These are phyloP conservation scores for Rhynchophorus ferrugineus DNA, from an alignment of 1,140 invertebrate species.

Conservation along the genomic window DNA sequence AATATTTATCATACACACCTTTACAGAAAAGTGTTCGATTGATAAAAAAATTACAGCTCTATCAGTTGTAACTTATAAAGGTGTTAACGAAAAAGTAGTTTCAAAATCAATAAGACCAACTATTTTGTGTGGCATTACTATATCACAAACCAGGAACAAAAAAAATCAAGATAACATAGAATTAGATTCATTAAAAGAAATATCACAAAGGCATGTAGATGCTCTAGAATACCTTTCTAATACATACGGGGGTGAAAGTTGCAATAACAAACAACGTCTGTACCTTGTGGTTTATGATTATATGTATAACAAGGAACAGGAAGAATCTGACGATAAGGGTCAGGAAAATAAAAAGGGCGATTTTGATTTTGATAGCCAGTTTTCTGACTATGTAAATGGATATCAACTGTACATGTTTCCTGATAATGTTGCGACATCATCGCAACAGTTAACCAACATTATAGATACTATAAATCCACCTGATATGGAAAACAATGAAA, in stretches of 20 bases:
- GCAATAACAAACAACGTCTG: conserved; percentile 29
- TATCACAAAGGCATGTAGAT: neutral
- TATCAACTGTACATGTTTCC: neutral
- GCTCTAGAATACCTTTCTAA: neutral
- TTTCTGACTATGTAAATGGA: neutral
- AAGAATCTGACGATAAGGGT: conserved; percentile 14
- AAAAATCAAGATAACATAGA: conserved; percentile 3
- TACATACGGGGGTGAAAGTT: conserved; percentile 18
- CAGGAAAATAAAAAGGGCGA: conserved; percentile 15
- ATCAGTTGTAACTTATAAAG: conserved; percentile 43
- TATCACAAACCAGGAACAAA: conserved; percentile 20
- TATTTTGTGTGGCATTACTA: conserved; percentile 36
- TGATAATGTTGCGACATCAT: neutral
- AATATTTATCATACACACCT: conserved; percentile 1
- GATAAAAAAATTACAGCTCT: conserved; percentile 47
- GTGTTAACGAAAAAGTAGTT: conserved; percentile 9
- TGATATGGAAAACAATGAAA: conserved; percentile 12
- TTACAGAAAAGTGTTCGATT: conserved; percentile 26
- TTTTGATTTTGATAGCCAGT: conserved; percentile 8
- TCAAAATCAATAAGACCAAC: conserved; percentile 28
- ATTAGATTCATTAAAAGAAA: conserved; percentile 6
- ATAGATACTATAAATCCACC: conserved; percentile 1
- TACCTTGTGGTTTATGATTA: conserved; percentile 54
- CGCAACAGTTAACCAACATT: conserved; percentile 2
- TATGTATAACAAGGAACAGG: conserved; percentile 41